Percentiles rank a stretch among this genome's conserved stretches.
These are phyloP conservation scores for Tapirus terrestris DNA, from an alignment of 2,113 vertebrate species.

Conservation along the genomic window DNA sequence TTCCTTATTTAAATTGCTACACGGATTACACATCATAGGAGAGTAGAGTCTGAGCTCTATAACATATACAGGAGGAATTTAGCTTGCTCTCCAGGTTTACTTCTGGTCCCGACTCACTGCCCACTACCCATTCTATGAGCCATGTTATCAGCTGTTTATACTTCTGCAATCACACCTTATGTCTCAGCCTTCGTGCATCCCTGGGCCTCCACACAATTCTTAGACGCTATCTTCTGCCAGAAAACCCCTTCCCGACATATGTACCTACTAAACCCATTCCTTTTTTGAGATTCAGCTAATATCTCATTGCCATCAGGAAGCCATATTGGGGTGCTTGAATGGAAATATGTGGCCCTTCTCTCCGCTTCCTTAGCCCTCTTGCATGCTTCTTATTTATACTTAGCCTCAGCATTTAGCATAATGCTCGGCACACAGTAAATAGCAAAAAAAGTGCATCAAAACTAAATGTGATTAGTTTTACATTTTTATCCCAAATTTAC, in stretches of 20 bases:
- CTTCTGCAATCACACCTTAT: not conserved
- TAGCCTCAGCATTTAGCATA: not conserved
- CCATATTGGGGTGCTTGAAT: not conserved
- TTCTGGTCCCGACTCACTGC: not conserved
- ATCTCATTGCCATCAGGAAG: not conserved
- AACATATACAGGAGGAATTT: accelerated
- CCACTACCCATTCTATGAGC: not conserved
- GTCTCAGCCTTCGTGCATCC: not conserved
- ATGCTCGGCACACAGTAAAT: not conserved
- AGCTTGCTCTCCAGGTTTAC: not conserved
- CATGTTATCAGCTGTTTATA: not conserved
- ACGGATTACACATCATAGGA: not conserved
- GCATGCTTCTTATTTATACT: not conserved
- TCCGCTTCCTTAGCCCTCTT: not conserved
- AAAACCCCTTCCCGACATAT: not conserved
- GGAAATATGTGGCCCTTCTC: not conserved
- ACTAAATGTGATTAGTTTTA: not conserved
- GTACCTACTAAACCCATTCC: too few species aligned
- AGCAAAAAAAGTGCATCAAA: not conserved
- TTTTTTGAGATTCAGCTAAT: not conserved
- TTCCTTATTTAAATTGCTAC: not conserved
- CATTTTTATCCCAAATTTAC: not conserved
- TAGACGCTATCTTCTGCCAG: not conserved
- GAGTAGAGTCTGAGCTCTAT: accelerated
- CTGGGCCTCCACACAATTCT: not conserved